Evolutionary conservation across 2,888 invertebrate genomes (phyloP).

Genomic region (Scaptomyza tumidula): DNA sequence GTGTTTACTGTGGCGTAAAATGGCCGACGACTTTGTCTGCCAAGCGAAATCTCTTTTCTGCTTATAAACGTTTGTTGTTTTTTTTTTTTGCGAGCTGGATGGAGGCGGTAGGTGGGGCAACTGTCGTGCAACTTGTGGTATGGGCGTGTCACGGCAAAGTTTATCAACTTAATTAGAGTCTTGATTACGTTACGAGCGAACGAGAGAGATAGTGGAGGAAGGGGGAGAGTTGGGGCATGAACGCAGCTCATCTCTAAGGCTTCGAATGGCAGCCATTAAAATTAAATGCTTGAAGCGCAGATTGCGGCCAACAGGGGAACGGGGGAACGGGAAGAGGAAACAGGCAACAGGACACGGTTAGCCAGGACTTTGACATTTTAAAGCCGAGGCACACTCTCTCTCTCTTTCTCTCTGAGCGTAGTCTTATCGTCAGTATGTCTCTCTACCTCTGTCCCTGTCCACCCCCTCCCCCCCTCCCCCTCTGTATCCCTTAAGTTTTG

Average conservation of each 20-base stretch:
- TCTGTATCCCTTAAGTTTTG: slow-evolving; percentile 10
- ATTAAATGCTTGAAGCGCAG: slow-evolving; percentile 58
- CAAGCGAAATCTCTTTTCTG: slow-evolving; percentile 46
- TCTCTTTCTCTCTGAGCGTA: slow-evolving; percentile 13
- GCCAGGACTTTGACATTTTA: slow-evolving; percentile 68
- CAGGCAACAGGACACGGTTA: slow-evolving; percentile 30
- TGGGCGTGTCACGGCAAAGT: slow-evolving; percentile 59
- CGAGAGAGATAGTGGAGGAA: not conserved
- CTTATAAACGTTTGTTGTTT: slow-evolving; percentile 4
- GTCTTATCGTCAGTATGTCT: slow-evolving; percentile 59
- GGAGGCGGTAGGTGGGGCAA: not conserved
- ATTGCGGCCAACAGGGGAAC: slow-evolving; percentile 28
- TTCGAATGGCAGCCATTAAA: slow-evolving; percentile 58
- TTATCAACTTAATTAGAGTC: slow-evolving; percentile 80
- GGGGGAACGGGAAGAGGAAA: not conserved
- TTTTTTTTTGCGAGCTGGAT: slow-evolving; percentile 6
- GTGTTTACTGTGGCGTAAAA: slow-evolving; percentile 70
- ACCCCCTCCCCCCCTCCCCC: not conserved
- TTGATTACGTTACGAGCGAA: slow-evolving; percentile 66
- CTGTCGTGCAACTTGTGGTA: not conserved
- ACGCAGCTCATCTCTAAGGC: slow-evolving; percentile 43
- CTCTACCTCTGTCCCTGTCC: no score
- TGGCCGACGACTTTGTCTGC: slow-evolving; percentile 67
- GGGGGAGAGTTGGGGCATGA: slow-evolving; percentile 21
- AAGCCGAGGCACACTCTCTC: slow-evolving; percentile 44